Percentiles rank a stretch among this genome's conserved stretches.
phyloP scores from a whole-genome alignment of 2,888 invertebrate species.

The Metopia argyrocephala region DNA sequence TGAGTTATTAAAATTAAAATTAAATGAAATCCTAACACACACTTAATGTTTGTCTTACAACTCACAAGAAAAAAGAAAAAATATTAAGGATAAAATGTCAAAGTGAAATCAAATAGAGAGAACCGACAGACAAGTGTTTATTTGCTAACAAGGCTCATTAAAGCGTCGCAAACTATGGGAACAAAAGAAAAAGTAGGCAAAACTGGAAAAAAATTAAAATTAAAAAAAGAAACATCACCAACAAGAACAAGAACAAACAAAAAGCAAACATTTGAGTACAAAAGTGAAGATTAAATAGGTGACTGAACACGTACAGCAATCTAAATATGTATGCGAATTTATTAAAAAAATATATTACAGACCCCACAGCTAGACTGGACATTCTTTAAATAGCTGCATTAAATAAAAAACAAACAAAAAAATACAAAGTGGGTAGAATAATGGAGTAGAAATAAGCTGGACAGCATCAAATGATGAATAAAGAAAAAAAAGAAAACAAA shows the following conservation, averaged over 20 bases:
- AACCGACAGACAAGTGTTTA: slow-evolving; percentile 55
- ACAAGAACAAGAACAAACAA: too few relatives aligned
- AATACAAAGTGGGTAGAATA: not conserved
- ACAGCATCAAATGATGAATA: too few relatives aligned
- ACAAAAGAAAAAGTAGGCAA: not conserved
- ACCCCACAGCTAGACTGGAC: not conserved
- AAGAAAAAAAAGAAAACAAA: too few relatives aligned
- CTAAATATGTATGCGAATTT: not conserved
- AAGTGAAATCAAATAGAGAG: not conserved
- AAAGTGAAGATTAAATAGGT: not conserved
- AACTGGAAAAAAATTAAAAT: not conserved
- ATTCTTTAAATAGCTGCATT: not conserved
- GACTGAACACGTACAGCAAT: not conserved
- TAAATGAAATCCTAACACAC: too few relatives aligned
- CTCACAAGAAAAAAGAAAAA: too few relatives aligned
- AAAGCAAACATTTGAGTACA: not conserved
- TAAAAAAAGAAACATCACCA: too few relatives aligned
- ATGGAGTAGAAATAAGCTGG: too few relatives aligned
- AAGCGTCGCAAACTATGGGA: slow-evolving; percentile 31
- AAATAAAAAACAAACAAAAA: not conserved
- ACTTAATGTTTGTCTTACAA: too few relatives aligned
- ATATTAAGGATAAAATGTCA: too few relatives aligned
- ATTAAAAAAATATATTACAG: not conserved
- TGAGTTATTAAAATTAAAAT: too few relatives aligned
- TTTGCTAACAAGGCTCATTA: slow-evolving; percentile 60